These are phyloP conservation scores for Lathronympha strigana DNA, from an alignment of 2,888 invertebrate species.

Conservation along the genomic window DNA sequence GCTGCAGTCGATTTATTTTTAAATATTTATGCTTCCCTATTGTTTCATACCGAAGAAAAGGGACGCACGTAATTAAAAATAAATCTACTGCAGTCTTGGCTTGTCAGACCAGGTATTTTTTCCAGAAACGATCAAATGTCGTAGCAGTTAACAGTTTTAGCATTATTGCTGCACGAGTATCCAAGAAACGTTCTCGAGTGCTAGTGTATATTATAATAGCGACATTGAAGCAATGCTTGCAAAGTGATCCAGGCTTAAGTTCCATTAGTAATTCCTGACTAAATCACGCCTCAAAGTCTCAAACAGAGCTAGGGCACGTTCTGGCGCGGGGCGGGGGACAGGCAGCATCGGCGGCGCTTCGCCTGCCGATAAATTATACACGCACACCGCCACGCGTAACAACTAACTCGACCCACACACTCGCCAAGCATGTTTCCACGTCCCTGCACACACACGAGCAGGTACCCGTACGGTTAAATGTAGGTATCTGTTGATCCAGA, in stretches of 20 bases:
- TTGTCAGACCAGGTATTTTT: no score
- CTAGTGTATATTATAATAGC: no score
- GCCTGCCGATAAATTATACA: slow-evolving; percentile 70
- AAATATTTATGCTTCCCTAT: no score
- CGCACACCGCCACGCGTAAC: slow-evolving; percentile 53
- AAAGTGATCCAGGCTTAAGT: slow-evolving; percentile 75
- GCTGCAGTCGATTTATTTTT: no score
- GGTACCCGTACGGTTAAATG: slow-evolving; percentile 22
- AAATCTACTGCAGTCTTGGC: no score
- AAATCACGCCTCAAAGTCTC: slow-evolving; percentile 37
- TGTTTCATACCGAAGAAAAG: no score
- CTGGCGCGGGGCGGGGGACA: slow-evolving; percentile 13
- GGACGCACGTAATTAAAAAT: no score
- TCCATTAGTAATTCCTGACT: slow-evolving; percentile 72
- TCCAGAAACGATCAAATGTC: no score
- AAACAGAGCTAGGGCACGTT: slow-evolving; percentile 15
- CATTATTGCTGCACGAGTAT: no score
- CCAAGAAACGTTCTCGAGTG: no score
- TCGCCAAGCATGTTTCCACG: slow-evolving; percentile 48
- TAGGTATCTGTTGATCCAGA: slow-evolving; percentile 35
- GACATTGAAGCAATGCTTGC: no score
- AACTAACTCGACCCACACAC: slow-evolving; percentile 51
- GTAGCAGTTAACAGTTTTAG: no score
- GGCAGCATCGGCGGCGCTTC: slow-evolving; percentile 46
- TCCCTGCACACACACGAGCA: slow-evolving; percentile 53